Percentiles rank a stretch among this genome's conserved stretches.
Conservation (phyloP, 2,888 invertebrate genomes). For the Xanthia togata region DNA sequence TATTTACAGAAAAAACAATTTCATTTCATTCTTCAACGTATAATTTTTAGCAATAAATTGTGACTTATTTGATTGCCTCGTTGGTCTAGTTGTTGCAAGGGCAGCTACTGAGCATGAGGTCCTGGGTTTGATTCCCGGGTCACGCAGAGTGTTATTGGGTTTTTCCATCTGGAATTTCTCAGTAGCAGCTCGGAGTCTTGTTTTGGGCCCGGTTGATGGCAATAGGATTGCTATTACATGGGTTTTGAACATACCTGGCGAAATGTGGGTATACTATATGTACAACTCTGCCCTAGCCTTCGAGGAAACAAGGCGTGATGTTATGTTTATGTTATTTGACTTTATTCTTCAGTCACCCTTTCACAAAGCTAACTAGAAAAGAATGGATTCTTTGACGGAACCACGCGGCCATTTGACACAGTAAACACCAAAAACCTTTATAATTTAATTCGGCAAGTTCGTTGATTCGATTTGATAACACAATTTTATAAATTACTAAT, state of each 20-base stretch:
- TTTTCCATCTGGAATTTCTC: not conserved
- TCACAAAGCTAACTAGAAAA: not conserved
- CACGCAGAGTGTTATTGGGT: no score
- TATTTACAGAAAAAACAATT: no score
- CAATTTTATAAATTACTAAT: constrained; percentile 65
- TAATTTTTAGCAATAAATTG: not conserved
- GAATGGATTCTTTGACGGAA: not conserved
- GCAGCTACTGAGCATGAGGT: not conserved
- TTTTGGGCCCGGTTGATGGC: not conserved
- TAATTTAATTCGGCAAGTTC: constrained; percentile 75
- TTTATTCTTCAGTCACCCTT: not conserved
- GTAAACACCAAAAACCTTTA: constrained; percentile 73
- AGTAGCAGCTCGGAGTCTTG: not conserved
- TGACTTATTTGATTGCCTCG: not conserved
- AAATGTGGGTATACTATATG: not conserved
- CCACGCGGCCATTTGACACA: constrained; percentile 36
- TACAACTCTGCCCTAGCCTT: not conserved
- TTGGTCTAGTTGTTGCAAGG: not conserved
- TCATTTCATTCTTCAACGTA: not conserved
- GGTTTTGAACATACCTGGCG: not conserved
- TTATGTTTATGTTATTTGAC: not conserved
- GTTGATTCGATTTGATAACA: constrained; percentile 67
- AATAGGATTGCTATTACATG: not conserved
- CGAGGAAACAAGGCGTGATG: not conserved
- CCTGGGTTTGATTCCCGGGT: not conserved